Base-by-base conservation (phyloP, 2,113 vertebrate genomes). In the Tapirus terrestris region DNA sequence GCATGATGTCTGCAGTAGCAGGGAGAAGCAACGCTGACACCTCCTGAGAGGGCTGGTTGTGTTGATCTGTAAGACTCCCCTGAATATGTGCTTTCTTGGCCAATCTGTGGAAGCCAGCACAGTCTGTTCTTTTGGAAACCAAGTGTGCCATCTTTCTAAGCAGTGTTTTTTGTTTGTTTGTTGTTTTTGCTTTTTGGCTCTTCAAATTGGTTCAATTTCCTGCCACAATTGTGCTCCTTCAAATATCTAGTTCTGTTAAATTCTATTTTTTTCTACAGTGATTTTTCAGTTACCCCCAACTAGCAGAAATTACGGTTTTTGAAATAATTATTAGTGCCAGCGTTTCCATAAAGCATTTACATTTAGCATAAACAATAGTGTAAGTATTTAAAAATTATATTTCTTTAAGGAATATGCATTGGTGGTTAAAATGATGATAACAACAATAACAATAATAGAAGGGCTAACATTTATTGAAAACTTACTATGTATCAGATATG, bases 271-370 rank as follows among this genome's bases (percentile, higher is more conserved):
- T 23, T 96, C 8, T 79, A 87, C 9, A 33, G 45, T 73, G 56
- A 60, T 63, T 89, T 89, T 84, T 67, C 48, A 81, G 0, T 89
- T 92, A 92, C 14, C 25, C 6, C 77, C 43, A 80, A 56, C 7
- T 96, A 56, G 51, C 31, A 91, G 51, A 90, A 86, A 91, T 61
- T 61, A 60, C 67, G 48, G 25, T 45, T 93, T 93, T 48, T 36
- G 70, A 95, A 73, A 84, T 56, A 80, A 89, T 58, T 61, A 77
- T 65, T 81, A 5, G 23, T 33, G 25, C 73, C 25, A 84, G 31
- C 39, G 39, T 39, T 39, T 39, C 39, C 39, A 39, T 39, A 39
- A 39, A 39, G 39, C 56, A 85, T 85, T 89, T 88, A 72, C 13
- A 48, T 84, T 83, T 21, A 39, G 39, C 80, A 96, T 89, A 76